phyloP scores from a whole-genome alignment of 2,888 invertebrate species.

The Arrhopalites spinosus region DNA sequence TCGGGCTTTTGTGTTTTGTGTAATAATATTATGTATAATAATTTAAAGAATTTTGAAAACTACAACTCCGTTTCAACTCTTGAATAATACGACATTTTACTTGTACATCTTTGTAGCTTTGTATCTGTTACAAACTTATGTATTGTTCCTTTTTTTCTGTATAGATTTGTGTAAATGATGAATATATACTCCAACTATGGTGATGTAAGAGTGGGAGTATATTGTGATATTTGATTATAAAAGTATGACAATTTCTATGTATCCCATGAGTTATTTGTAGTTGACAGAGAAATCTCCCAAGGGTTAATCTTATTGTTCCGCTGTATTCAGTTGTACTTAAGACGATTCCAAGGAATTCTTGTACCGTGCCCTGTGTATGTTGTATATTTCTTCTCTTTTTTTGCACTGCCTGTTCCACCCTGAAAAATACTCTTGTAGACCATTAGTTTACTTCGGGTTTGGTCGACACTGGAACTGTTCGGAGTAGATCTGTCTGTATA shows the following conservation, averaged over 20 bases:
- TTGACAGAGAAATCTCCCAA: background rate
- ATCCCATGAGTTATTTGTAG: no score
- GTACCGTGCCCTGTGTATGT: background rate
- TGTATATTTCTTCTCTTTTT: background rate
- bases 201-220: background rate
- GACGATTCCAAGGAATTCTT: slow-evolving; percentile 23
- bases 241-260: background rate
- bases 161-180: background rate
- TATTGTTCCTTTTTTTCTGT: no score
- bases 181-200: background rate
- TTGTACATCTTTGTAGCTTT: background rate
- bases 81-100: no score
- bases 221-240: background rate
- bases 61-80: no score
- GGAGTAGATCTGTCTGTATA: slow-evolving; percentile 2
- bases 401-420: slow-evolving; percentile 14
- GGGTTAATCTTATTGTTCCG: slow-evolving; percentile 8
- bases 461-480: slow-evolving; percentile 18
- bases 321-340: slow-evolving; percentile 10
- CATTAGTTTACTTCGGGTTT: slow-evolving; percentile 22
- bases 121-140: background rate
- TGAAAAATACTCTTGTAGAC: slow-evolving; percentile 23
- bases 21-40: no score
- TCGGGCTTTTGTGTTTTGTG: no score
- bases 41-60: no score